Evolutionary conservation across 2,797 vertebrate genomes (phyloP), one percentile per base, ranked within the genome.

Genomic region (Gadopsis bispinosus): DNA sequence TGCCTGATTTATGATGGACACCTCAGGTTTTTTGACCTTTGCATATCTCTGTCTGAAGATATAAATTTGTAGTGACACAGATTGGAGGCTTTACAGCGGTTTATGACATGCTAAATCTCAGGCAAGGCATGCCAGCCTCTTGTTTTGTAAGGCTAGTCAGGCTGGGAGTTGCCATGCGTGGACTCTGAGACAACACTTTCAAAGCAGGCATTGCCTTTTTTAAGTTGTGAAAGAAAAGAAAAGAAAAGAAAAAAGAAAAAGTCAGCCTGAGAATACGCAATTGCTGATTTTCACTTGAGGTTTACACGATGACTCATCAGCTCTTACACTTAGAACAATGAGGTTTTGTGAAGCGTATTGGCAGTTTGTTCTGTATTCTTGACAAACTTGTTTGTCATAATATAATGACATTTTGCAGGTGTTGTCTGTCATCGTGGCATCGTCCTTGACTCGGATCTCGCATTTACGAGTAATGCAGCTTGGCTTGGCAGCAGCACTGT

Each of bases 101-200:
- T 96, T 95, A 95, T 95, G 95, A 95, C 95, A 95, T 95, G 95
- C 93, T 95, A 95, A 95, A 94, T 95, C 95, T 95, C 91, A 59
- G 86, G 78, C 88, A 59, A 83, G 90, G 83, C 89, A 53, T 91
- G 93, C 91, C 95, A 93, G 91, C 84, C 83, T 90, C 92, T 94
- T 92, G 90, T 95, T 95, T 93, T 89, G 81, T 81, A 72, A 91
- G 90, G 91, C 92, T 84, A 87, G 91, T 94, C 92, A 91, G 90
- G 79, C 79, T 45, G 81, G 75, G 83, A 86, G 86, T 86, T 79
- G 87, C 85, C 83, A 88, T 69, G 73, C 80, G 77, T 73, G 81
- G 87, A 90, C 83, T 92, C 74, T 0, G 4, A 64, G 17, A 70
- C 73, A 65, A 66, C 69, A 47, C 73, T 84, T 87, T 60, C 43